Evolutionary conservation across 2,888 invertebrate genomes (phyloP), one percentile per base, ranked within the genome.

Genomic region (Agrochola macilenta): DNA sequence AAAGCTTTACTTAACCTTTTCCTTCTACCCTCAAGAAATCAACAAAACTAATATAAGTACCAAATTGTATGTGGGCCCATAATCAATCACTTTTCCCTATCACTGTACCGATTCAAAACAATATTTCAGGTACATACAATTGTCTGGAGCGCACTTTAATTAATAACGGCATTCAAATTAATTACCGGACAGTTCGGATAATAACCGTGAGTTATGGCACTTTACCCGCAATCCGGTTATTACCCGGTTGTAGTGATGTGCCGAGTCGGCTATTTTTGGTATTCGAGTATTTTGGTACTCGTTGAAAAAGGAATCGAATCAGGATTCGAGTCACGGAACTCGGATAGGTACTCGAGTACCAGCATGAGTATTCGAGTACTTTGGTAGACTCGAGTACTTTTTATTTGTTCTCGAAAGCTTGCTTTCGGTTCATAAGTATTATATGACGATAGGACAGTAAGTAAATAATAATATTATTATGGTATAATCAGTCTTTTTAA

Each of bases 91-190:
- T 79, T 88, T 75, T 81, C n/a, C 0, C 5, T 5, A 9, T 26
- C n/a, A 79, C 54, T 78, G 87, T 90, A 89, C 85, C 66, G 9
- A 71, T 84, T 76, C 81, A 85, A 76, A 87, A 79, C 89, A 89
- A 89, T 91, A 91, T 88, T 90, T 91, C 90, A 90, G 87, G 84
- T 87, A 78, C 77, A 65, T 39, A 52, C 86, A 83, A 87, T 87
- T 81, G 90, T 88, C 87, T 88, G 89, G 78, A n/a, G 64, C 81
- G 85, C 77, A 84, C 85, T 86, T 86, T 86, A 87, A 90, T 90
- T 89, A 89, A 88, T 90, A 87, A 86, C 79, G 85, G 81, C 89
- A 78, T 83, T 84, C 86, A 87, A 86, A 90, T 88, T 89, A 90
- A 91, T 89, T 88, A 87, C 84, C 78, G 76, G 84, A 79, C 82